Conservation (phyloP, 2,113 vertebrate genomes). For the Todiramphus saurophagus region DNA sequence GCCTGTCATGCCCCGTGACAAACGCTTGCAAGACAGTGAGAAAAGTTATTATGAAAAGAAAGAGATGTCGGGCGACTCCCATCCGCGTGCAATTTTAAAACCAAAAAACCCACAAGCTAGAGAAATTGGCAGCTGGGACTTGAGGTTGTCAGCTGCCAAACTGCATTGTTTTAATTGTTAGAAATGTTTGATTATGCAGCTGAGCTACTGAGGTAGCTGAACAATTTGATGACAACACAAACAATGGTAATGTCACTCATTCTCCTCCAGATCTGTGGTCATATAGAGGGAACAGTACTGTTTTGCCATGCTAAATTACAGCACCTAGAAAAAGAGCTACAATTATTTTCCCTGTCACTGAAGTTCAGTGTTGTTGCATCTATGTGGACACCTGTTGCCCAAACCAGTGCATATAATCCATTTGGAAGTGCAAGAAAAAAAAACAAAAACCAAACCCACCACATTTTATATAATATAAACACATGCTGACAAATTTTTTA, state of each 20-base stretch:
- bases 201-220: conserved; percentile 15
- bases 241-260: background rate
- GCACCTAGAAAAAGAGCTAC: background rate
- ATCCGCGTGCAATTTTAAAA: background rate
- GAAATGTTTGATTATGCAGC: conserved; percentile 24
- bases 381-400: background rate
- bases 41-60: background rate
- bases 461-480: no score
- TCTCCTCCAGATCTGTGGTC: background rate
- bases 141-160: background rate
- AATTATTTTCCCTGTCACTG: background rate
- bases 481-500: background rate
- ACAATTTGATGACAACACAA: background rate
- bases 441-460: background rate
- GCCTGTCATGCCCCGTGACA: background rate
- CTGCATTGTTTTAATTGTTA: background rate
- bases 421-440: background rate
- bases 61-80: background rate
- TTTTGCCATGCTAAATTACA: background rate
- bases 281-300: background rate
- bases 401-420: background rate
- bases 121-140: conserved; percentile 24
- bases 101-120: background rate
- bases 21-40: background rate
- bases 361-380: background rate